phyloP scores from a whole-genome alignment of 2,888 invertebrate species.

The Alloplasta piceator region DNA sequence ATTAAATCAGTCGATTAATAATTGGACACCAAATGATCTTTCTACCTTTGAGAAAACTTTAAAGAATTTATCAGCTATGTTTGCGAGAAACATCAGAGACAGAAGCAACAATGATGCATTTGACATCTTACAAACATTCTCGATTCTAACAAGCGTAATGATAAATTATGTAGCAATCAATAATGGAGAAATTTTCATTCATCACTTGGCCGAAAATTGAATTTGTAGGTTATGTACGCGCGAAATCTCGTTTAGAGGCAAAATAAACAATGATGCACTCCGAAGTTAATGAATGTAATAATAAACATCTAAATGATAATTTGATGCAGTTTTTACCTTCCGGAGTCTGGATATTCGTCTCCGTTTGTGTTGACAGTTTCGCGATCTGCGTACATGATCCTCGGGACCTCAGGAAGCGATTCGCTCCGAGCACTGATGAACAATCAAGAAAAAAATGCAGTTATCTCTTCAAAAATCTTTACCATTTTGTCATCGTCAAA shows the following conservation, averaged over 20 bases:
- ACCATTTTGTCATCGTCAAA: conserved; percentile 4
- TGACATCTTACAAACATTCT: too few species aligned
- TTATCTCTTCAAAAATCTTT: neutral
- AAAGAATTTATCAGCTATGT: neutral
- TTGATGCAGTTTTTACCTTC: conserved; percentile 56
- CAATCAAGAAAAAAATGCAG: neutral
- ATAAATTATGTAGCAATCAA: too few species aligned
- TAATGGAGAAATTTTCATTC: too few species aligned
- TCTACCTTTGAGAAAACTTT: too few species aligned
- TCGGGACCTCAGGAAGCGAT: conserved; percentile 52
- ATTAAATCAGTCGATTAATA: neutral
- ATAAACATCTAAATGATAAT: neutral
- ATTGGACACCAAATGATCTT: too few species aligned
- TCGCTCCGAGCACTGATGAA: conserved; percentile 54
- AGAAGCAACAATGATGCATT: too few species aligned
- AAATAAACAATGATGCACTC: neutral
- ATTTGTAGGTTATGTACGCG: neutral
- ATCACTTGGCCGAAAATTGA: neutral
- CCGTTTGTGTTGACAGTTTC: conserved; percentile 66
- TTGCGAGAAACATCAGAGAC: too few species aligned
- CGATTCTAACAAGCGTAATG: too few species aligned
- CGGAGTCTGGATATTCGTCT: conserved; percentile 51
- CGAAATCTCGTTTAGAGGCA: neutral
- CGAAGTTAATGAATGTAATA: neutral
- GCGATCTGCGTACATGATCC: conserved; percentile 47